Base-by-base conservation (phyloP, 2,113 vertebrate species). In the Embiotoca jacksoni region DNA sequence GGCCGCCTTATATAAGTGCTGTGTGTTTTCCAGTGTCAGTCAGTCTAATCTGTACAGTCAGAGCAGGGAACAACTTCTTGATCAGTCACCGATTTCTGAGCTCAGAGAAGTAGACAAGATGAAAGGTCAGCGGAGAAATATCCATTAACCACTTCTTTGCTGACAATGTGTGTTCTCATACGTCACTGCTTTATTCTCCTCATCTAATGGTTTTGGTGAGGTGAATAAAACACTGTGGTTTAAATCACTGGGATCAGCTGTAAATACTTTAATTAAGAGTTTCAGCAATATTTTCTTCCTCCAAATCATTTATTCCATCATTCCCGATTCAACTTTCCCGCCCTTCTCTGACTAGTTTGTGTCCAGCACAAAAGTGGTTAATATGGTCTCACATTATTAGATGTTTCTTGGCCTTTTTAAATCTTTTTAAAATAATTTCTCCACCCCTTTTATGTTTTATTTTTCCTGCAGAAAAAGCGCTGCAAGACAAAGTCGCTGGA, bases 401-500 rank as follows among this genome's bases (percentile, higher is more conserved):
- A 23, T 82, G 37, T 67, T 4, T 47, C 14, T 57, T 31, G 1
- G 1, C 7, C 52, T 53, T 49, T 53, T 37, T 69, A n/a, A 3
- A 37, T 16, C 31, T 7, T 72, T 69, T 9, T 14, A 13, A 10
- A 63, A 68, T 14, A n/a, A 33, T 50, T 32, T 32, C 39, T 73
- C 13, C 55, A n/a, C 35, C 7, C 50, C 8, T 84, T 23, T 47
- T 44, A 0, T 70, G 23, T 60, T 73, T 36, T 63, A 23, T 23
- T 23, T 15, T 31, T 75, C 32, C 47, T 91, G 33, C 72, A 99
- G 98, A 99, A 98, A 85, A 99, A 98, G 57, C 96, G 97, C 35
- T 97, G 95, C 93, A 99, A 97, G 85, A 94, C 95, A 83, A 99
- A 97, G 94, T 87, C 88, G 8, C 92, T 86, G 74, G 97, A 99